These are phyloP conservation scores for Macaria notata DNA, from an alignment of 2,888 invertebrate species.

Conservation along the genomic window DNA sequence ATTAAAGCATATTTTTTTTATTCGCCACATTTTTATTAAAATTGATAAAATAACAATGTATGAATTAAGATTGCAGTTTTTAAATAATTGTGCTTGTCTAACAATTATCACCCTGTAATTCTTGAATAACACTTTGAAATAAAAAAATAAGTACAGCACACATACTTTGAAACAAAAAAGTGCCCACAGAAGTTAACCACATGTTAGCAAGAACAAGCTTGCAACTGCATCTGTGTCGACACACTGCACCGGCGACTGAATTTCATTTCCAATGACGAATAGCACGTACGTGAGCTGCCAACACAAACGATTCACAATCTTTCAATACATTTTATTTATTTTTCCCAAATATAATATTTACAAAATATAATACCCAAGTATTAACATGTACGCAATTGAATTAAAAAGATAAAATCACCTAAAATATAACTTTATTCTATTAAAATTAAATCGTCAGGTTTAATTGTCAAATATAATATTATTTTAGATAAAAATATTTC, in stretches of 20 bases:
- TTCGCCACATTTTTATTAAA: too few relatives aligned
- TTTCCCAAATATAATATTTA: conserved; percentile 5
- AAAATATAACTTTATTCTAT: conserved; percentile 76
- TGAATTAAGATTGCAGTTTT: too few relatives aligned
- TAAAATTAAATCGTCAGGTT: conserved; percentile 72
- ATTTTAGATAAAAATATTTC: conserved; percentile 68
- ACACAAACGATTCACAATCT: conserved; percentile 2
- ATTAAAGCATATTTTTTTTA: too few relatives aligned
- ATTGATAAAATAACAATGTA: too few relatives aligned
- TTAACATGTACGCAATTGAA: conserved; percentile 6
- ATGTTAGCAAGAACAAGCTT: conserved; percentile 8
- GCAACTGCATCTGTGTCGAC: conserved; percentile 11
- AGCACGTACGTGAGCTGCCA: conserved; percentile 29
- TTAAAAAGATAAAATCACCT: conserved; percentile 56
- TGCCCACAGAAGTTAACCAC: too few relatives aligned
- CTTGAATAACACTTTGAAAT: too few relatives aligned
- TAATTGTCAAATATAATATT: conserved; percentile 74
- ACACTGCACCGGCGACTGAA: conserved; percentile 7
- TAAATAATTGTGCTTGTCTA: too few relatives aligned
- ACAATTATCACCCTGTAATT: too few relatives aligned
- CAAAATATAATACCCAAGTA: neutral
- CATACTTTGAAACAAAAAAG: too few relatives aligned
- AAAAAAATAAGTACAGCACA: too few relatives aligned
- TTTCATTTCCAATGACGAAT: conserved; percentile 32
- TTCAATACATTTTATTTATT: too few relatives aligned